Evolutionary conservation across 2,113 vertebrate genomes (phyloP).

Genomic region (Nothoprocta pentlandii): DNA sequence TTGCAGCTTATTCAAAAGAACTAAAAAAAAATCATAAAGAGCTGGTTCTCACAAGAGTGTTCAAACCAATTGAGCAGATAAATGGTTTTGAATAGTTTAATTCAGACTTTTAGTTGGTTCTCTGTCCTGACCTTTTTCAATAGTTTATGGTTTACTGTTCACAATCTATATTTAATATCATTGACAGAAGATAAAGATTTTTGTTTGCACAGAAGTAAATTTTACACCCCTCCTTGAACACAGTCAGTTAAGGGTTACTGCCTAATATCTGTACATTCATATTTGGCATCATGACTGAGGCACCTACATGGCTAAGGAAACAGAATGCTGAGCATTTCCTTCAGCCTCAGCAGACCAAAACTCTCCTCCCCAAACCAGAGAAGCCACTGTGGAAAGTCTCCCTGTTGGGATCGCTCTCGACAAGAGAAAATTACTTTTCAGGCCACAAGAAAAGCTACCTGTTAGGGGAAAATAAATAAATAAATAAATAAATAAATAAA

Average conservation of each 20-base stretch:
- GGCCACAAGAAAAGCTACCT: background rate
- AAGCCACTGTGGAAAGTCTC: background rate
- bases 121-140: background rate
- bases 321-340: background rate
- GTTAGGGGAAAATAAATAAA: no score
- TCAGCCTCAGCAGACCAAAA: background rate
- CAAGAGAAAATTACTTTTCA: background rate
- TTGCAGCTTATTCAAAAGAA: conserved; percentile 39
- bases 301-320: background rate
- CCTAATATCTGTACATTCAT: fast-evolving
- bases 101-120: background rate
- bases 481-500: background rate
- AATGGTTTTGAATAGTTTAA: background rate
- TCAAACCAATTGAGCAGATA: conserved; percentile 1
- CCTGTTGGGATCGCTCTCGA: background rate
- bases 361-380: background rate
- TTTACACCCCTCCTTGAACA: background rate
- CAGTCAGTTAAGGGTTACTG: background rate
- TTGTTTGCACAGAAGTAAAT: background rate
- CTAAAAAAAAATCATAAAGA: background rate
- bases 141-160: background rate
- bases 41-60: background rate
- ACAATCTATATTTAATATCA: background rate
- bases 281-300: background rate
- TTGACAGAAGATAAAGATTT: background rate